Conservation (phyloP, 1,140 invertebrate genomes). For the Diachasmimorpha longicaudata region DNA sequence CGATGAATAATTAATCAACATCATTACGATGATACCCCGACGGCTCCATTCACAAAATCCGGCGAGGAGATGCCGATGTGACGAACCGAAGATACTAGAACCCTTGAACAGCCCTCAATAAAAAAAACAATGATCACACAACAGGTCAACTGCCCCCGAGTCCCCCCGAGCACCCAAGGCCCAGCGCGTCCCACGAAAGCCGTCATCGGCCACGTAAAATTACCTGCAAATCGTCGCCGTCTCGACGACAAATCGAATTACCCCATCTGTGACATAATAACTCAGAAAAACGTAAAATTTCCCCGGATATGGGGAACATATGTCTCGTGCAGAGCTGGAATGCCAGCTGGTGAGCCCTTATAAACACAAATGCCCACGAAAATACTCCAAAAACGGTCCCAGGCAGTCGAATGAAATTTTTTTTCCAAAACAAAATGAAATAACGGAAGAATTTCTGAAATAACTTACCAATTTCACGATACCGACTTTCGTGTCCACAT, state of each 20-base stretch:
- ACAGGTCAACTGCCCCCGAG: too few relatives aligned
- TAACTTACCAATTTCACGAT: constrained; percentile 67
- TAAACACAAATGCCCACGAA: not conserved
- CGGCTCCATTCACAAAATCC: too few relatives aligned
- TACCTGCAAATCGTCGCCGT: too few relatives aligned
- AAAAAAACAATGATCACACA: too few relatives aligned
- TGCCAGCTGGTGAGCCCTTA: not conserved
- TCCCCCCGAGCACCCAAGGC: not conserved
- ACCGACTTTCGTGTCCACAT: constrained; percentile 57
- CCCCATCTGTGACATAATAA: not conserved
- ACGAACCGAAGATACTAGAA: too few relatives aligned
- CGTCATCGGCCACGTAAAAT: not conserved
- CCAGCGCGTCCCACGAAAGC: not conserved
- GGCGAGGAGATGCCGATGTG: too few relatives aligned
- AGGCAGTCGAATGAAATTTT: not conserved
- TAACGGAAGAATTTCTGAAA: not conserved
- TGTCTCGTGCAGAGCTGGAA: not conserved
- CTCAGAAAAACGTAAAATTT: not conserved
- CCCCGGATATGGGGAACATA: not conserved
- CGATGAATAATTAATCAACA: too few relatives aligned
- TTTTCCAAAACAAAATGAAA: not conserved
- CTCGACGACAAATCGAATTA: too few relatives aligned
- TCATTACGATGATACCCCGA: too few relatives aligned
- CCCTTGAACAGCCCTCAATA: too few relatives aligned
- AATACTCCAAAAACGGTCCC: not conserved